Evolutionary conservation across 2,888 invertebrate species (phyloP).

Genomic region (Drosophila mulleri): DNA sequence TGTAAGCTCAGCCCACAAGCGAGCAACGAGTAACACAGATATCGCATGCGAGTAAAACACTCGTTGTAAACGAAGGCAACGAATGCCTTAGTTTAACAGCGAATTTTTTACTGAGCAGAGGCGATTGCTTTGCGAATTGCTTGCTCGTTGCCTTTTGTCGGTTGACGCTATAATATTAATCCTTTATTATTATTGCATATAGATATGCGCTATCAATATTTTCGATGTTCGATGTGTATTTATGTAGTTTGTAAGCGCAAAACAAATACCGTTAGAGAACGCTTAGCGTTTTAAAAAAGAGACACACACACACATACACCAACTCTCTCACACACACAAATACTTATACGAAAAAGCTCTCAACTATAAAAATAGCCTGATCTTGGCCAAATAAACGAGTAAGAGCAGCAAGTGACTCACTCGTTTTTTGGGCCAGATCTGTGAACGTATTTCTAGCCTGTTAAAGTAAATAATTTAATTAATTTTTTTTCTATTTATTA

Average conservation of each 20-base stretch:
- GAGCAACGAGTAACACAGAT: background rate
- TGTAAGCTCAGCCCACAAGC: slow-evolving; percentile 17
- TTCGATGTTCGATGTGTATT: slow-evolving; percentile 80
- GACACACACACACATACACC: slow-evolving; percentile 21
- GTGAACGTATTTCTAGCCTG: slow-evolving; percentile 48
- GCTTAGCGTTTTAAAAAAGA: slow-evolving; percentile 77
- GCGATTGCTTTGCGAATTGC: background rate
- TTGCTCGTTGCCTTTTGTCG: slow-evolving; percentile 11
- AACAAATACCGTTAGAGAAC: slow-evolving; percentile 72
- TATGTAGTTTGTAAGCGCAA: slow-evolving; percentile 75
- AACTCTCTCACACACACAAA: slow-evolving; percentile 25
- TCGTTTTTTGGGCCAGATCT: slow-evolving; percentile 16
- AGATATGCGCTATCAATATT: slow-evolving; percentile 65
- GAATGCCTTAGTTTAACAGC: background rate
- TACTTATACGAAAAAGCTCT: slow-evolving; percentile 33
- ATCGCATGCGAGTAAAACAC: background rate
- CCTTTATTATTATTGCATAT: slow-evolving; percentile 55
- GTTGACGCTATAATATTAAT: slow-evolving; percentile 32
- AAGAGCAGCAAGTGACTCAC: background rate
- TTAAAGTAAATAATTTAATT: slow-evolving; percentile 27
- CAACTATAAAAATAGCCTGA: slow-evolving; percentile 34
- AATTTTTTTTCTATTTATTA: slow-evolving; percentile 45
- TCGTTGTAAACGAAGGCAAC: background rate
- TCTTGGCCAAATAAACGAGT: slow-evolving; percentile 5
- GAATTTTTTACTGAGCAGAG: background rate